Conservation (phyloP, 2,888 invertebrate genomes). For the Emmelina monodactyla region DNA sequence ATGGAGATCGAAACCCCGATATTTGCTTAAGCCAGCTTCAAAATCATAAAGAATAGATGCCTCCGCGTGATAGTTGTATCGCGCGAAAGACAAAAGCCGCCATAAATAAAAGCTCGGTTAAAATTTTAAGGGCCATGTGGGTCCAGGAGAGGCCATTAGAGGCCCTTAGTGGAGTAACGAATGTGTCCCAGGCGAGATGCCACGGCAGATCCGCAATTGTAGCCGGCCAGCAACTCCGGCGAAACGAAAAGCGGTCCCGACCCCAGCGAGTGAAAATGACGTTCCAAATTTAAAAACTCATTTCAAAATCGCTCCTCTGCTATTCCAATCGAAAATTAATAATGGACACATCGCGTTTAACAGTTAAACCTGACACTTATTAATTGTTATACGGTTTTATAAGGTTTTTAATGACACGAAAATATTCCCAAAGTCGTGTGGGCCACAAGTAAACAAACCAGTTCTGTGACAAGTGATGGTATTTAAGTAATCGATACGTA, state of each 20-base stretch:
- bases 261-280: constrained; percentile 18
- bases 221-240: constrained; percentile 38
- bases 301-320: not conserved
- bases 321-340: not conserved
- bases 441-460: constrained; percentile 22
- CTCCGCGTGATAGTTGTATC: constrained; percentile 35
- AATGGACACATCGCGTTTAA: constrained; percentile 8
- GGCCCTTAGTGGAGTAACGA: constrained; percentile 54
- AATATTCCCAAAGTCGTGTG: constrained; percentile 25
- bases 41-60: constrained; percentile 47
- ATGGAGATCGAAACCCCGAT: constrained; percentile 4
- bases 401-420: constrained; percentile 40
- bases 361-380: constrained; percentile 53
- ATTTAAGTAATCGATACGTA: constrained; percentile 40
- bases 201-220: constrained; percentile 47
- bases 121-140: constrained; percentile 55
- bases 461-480: constrained; percentile 40
- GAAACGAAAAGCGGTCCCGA: constrained; percentile 26
- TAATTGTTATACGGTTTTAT: constrained; percentile 45
- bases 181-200: constrained; percentile 39
- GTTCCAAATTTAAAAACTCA: constrained; percentile 2
- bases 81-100: constrained; percentile 37
- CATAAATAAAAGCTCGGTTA: constrained; percentile 58
- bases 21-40: constrained; percentile 24
- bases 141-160: constrained; percentile 47